Evolutionary conservation across 2,888 invertebrate species (phyloP), one percentile per base, ranked within the genome.

Genomic region (Drosophila heteroneura): DNA sequence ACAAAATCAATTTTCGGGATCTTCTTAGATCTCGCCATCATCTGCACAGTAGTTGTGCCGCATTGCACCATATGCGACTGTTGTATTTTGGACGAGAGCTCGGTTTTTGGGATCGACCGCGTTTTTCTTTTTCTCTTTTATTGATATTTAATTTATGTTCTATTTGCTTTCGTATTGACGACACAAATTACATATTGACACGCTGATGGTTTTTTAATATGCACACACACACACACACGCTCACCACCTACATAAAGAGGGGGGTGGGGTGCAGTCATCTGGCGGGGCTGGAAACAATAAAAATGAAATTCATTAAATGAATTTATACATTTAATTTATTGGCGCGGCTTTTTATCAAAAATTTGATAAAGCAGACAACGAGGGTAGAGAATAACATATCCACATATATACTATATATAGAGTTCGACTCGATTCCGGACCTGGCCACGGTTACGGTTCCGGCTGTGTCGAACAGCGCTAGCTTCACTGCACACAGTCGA

Each of bases 141-240:
- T 79, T 83, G 88, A 79, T 87, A 87, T 79, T 87, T 87, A 89
- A 89, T 91, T 91, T 89, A 87, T 91, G 74, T 87, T 84, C 87
- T 89, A 91, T 91, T 90, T 84, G 81, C 70, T 59, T 47, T 54
- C 65, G 41, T 52, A 70, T 61, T 72, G 91, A 81, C 70, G 86
- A 83, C 88, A 91, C 92, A 91, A 91, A 89, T 89, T 91, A 91
- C 91, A 91, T 87, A 91, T 91, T 90, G 89, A 81, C 90, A 82
- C 83, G 89, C 92, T 90, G 90, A 91, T 91, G 92, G 91, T 87
- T 90, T 90, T 90, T 90, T 91, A 90, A 90, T 90, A 90, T 87
- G 87, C 85, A 76, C 89, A 88, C 66, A 81, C 56, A 61, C 49
- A 66, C 67, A 39, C 53, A 81, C 56, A 61, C 49, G 64, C 67